Conservation (phyloP, 2,797 vertebrate species). For the Avahi laniger region DNA sequence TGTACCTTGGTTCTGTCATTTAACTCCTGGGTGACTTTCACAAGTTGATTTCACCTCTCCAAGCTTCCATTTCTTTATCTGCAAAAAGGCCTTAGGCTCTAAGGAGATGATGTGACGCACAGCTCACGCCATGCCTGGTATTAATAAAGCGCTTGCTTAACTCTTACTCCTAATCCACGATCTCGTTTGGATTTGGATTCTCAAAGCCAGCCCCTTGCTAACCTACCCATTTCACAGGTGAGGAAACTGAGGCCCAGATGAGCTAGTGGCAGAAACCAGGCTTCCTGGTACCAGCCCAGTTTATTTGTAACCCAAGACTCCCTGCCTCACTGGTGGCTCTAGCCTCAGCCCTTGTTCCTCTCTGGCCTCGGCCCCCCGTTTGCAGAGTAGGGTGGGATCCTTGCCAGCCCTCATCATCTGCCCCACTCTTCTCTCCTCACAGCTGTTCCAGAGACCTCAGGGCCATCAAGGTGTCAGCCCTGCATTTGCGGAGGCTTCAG, state of each 20-base stretch:
- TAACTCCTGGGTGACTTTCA: not conserved
- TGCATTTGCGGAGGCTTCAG: constrained; percentile 61
- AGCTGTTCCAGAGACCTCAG: constrained; percentile 65
- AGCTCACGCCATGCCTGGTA: not conserved
- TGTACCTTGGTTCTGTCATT: not conserved
- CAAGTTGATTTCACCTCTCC: not conserved
- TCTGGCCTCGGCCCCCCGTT: not conserved
- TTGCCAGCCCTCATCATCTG: not conserved
- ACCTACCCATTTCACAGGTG: not conserved
- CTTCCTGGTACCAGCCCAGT: not conserved
- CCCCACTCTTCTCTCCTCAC: not conserved
- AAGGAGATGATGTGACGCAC: not conserved
- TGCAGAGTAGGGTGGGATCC: not conserved
- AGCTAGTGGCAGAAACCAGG: not conserved
- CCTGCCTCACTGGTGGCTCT: not conserved
- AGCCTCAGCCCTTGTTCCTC: not conserved
- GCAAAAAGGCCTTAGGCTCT: not conserved
- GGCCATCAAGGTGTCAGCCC: constrained; percentile 73
- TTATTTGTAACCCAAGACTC: not conserved
- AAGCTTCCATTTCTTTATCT: not conserved
- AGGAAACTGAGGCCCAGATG: not conserved
- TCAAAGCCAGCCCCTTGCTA: not conserved
- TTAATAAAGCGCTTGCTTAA: not conserved
- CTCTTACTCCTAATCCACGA: not conserved
- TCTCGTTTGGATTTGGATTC: not conserved